Base-by-base conservation (phyloP, 1,140 invertebrate species). In the Zophobas morio region DNA sequence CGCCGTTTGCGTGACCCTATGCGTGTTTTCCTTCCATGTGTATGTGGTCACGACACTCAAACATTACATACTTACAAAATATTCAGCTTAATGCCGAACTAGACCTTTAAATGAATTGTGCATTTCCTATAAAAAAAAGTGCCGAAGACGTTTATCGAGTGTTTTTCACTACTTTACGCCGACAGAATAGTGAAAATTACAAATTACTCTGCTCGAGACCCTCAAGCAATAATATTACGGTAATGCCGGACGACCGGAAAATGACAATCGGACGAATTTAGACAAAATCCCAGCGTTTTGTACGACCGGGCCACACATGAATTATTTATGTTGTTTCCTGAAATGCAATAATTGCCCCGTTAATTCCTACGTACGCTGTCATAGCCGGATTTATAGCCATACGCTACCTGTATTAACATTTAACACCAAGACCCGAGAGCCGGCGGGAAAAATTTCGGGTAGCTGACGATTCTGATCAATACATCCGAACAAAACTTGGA, bases 51-150 rank as follows among this genome's bases (percentile, higher is more conserved):
- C 79, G 79, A 77, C 75, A 79, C 71, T 76, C 72, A 56, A 66
- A 79, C 74, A 79, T 79, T 79, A 76, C 71, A 76, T 70, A 73
- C 66, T 76, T 76, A 79, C 78, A 76, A 76, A 79, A 79, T 76
- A 79, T 79, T 76, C 70, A 76, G 51, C 46, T 79, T 60, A 51
- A 36, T 36, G 40, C 74, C 53, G 73, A 66, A 66, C 60, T 71
- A 76, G 74, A 73, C 71, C 54, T 72, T 42, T 78, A 70, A 70
- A 71, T 75, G 71, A 78, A 78, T 78, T 75, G 73, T 78, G 73
- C 63, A 70, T 74, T 78, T 78, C 73, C 72, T 56, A 54, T 37
- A 63, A 66, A 66, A 66, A 66, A 42, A 39, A 8, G n/a, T 40
- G 60, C 60, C 33, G 39, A 66, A 6, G 60, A n/a, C 60, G 8